Evolutionary conservation across 2,797 vertebrate genomes (phyloP).

Genomic region (Sebastes iracundus): DNA sequence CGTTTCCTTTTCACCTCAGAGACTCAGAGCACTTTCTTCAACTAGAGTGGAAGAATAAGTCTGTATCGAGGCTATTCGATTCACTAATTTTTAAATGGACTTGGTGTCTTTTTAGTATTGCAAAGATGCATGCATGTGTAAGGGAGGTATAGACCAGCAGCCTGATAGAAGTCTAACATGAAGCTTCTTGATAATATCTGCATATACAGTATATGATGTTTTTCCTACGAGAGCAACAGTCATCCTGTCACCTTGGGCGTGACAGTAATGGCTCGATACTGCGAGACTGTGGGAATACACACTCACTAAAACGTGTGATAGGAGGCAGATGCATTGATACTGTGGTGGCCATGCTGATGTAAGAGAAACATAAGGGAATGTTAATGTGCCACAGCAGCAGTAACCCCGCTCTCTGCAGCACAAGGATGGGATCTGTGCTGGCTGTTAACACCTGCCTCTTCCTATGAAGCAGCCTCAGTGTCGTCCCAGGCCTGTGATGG

Average conservation of each 20-base stretch:
- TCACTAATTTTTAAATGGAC: conserved; percentile 1
- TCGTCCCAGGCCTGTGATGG: conserved; percentile 34
- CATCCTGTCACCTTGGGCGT: conserved; percentile 2
- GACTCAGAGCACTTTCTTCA: conserved; percentile 23
- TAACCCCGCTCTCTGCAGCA: conserved; percentile 59
- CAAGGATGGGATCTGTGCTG: conserved; percentile 79
- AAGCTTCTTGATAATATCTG: neutral
- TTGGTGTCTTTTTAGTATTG: neutral
- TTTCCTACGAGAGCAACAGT: neutral
- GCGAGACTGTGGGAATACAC: neutral
- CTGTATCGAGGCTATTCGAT: conserved; percentile 1
- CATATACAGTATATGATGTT: neutral
- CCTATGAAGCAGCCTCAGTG: conserved; percentile 77
- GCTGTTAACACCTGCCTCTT: conserved; percentile 76
- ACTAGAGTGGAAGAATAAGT: conserved; percentile 1
- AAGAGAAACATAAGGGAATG: conserved; percentile 67
- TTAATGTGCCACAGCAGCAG: conserved; percentile 66
- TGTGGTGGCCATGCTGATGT: conserved; percentile 28
- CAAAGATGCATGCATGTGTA: neutral
- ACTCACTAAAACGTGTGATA: neutral
- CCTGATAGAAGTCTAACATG: neutral
- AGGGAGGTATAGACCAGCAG: neutral
- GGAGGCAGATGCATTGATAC: conserved; percentile 40
- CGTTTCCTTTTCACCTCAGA: conserved; percentile 48
- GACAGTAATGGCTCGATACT: neutral